phyloP scores from a whole-genome alignment of 2,797 vertebrate genomes.

The Todus mexicanus region DNA sequence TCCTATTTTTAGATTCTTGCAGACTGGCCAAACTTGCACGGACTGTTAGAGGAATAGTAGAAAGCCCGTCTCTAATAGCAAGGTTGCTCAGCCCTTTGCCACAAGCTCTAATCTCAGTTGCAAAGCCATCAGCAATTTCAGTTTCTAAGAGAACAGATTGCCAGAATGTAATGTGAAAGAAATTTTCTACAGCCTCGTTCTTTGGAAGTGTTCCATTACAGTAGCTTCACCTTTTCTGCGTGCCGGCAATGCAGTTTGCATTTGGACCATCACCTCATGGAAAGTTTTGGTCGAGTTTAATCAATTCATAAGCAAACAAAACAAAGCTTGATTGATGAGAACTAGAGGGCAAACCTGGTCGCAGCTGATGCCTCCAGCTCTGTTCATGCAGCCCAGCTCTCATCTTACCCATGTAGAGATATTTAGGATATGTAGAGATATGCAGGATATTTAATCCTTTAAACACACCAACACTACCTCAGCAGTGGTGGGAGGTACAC shows the following conservation, averaged over 20 bases:
- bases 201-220: not conserved
- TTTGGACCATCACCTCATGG: not conserved
- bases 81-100: not conserved
- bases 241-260: rapidly evolving
- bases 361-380: not conserved
- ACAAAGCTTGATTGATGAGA: not conserved
- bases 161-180: not conserved
- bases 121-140: not conserved
- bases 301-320: not conserved
- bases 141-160: not conserved
- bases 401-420: not conserved
- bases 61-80: not conserved
- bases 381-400: not conserved
- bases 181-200: not conserved
- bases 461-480: not conserved
- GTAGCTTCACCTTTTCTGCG: rapidly evolving
- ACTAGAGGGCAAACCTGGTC: not conserved
- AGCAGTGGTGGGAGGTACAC: not conserved
- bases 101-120: not conserved
- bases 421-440: too few species aligned
- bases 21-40: not conserved
- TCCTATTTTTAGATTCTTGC: not conserved
- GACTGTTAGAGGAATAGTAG: not conserved
- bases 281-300: not conserved
- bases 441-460: not conserved